A percentile compares a stretch with the other conserved stretches of the same genome.
Evolutionary conservation across 1,140 invertebrate species (phyloP).

Genomic region (Spodoptera litura): DNA sequence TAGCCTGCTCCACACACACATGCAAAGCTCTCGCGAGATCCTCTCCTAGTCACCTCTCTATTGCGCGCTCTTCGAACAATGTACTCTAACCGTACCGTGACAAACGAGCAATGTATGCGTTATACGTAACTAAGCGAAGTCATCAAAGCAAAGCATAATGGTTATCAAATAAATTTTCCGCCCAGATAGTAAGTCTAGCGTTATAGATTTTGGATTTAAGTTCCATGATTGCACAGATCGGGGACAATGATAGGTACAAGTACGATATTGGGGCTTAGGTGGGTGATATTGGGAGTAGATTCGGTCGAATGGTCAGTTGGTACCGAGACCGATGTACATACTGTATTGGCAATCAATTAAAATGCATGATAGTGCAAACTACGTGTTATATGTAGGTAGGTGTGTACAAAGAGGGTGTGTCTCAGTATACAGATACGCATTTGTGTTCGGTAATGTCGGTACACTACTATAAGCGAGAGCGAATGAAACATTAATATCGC

Average conservation of each 20-base stretch:
- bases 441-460: constrained; percentile 34
- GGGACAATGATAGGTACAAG: constrained; percentile 41
- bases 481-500: not conserved
- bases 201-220: constrained; percentile 80
- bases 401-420: constrained; percentile 44
- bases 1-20: constrained; percentile 66
- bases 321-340: not conserved
- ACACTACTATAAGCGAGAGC: constrained; percentile 7
- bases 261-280: constrained; percentile 16
- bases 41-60: constrained; percentile 47
- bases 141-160: constrained; percentile 50
- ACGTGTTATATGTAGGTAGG: not conserved
- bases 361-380: constrained; percentile 36
- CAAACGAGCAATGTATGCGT: constrained; percentile 49
- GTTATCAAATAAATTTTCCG: constrained; percentile 73
- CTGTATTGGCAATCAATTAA: constrained; percentile 22
- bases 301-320: not conserved
- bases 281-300: not conserved
- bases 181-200: constrained; percentile 74
- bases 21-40: constrained; percentile 60
- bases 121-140: constrained; percentile 30
- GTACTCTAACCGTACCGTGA: not conserved
- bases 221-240: constrained; percentile 58
- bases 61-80: constrained; percentile 49
- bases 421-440: constrained; percentile 29